Evolutionary conservation across 2,888 invertebrate genomes (phyloP).

Genomic region (Heterodera filipjevi): DNA sequence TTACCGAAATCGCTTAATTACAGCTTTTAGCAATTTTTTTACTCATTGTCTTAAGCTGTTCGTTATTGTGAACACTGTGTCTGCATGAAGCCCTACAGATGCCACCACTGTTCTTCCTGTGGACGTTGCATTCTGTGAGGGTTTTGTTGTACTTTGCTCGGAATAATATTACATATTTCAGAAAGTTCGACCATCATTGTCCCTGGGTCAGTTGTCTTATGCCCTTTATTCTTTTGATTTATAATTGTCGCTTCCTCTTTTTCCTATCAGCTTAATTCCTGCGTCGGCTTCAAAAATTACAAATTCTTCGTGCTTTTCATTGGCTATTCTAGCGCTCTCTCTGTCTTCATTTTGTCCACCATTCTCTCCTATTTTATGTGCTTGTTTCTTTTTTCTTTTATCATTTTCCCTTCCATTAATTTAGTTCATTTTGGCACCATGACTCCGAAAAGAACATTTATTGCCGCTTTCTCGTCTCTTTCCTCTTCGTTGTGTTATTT

Average conservation of each 20-base stretch:
- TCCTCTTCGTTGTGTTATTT: constrained; percentile 92
- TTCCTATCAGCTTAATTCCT: constrained; percentile 39
- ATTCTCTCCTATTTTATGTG: constrained; percentile 83
- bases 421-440: not conserved
- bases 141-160: not conserved
- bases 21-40: not conserved
- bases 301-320: constrained; percentile 97
- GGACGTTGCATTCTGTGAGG: constrained; percentile 70
- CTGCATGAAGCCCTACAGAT: constrained; percentile 91
- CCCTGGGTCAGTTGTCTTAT: constrained; percentile 71
- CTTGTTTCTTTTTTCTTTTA: not conserved
- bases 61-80: constrained; percentile 94
- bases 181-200: constrained; percentile 87
- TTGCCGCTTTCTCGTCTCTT: constrained; percentile 82
- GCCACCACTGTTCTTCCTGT: constrained; percentile 97
- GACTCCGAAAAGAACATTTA: not conserved
- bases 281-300: constrained; percentile 91
- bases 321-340: constrained; percentile 67
- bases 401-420: not conserved
- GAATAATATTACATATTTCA: constrained; percentile 72
- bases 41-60: constrained; percentile 67
- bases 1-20: too few species aligned
- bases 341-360: constrained; percentile 70
- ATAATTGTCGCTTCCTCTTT: not conserved
- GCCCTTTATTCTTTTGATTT: not conserved